phyloP scores from a whole-genome alignment of 2,113 vertebrate genomes.

The Himantopus leucocephalus region DNA sequence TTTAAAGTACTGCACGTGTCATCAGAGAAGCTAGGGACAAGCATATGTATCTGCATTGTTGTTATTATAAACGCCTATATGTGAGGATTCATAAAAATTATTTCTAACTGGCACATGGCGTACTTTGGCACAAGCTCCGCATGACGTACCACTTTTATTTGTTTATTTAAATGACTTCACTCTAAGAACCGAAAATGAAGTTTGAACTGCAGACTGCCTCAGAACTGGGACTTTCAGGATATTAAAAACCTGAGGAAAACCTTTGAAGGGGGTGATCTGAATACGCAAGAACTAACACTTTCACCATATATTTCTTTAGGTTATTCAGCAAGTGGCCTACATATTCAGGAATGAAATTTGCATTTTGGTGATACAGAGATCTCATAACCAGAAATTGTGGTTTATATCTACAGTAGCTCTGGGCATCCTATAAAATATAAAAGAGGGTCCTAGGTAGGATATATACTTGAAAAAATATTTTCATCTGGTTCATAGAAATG shows the following conservation, averaged over 20 bases:
- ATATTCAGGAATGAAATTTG: constrained; percentile 43
- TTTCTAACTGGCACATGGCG: neutral
- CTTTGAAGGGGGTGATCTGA: constrained; percentile 40
- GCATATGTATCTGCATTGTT: neutral
- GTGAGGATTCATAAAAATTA: constrained; percentile 19
- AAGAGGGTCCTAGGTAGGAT: neutral
- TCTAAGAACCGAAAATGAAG: constrained; percentile 32
- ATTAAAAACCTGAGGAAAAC: constrained; percentile 37
- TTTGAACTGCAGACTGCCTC: constrained; percentile 29
- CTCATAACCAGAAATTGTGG: constrained; percentile 43
- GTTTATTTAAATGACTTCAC: constrained; percentile 63
- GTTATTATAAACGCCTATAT: neutral
- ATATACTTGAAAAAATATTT: neutral
- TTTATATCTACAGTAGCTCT: constrained; percentile 44
- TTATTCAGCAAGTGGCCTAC: constrained; percentile 51
- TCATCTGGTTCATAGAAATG: neutral
- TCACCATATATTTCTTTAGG: constrained; percentile 43
- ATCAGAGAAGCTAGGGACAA: neutral
- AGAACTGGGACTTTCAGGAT: constrained; percentile 27
- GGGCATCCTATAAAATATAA: constrained; percentile 12
- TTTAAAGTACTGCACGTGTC: neutral
- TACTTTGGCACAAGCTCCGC: constrained; percentile 20
- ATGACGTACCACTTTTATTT: constrained; percentile 48
- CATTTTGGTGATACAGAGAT: constrained; percentile 51
- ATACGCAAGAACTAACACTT: constrained; percentile 3